Conservation (phyloP, 2,797 vertebrate genomes). For the Kryptopterus vitreolus region DNA sequence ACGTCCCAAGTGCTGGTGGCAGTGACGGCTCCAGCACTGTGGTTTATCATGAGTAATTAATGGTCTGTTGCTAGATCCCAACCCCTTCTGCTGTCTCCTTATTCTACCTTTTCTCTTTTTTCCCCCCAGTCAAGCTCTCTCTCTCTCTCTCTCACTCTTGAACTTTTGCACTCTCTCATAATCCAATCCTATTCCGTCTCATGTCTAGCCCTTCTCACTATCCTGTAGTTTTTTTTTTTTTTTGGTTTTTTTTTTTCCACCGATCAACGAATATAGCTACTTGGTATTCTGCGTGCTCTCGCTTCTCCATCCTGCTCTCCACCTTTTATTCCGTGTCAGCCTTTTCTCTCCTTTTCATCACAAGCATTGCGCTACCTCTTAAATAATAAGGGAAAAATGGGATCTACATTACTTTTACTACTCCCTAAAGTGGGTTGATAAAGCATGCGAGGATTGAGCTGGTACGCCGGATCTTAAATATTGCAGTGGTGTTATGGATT, state of each 20-base stretch:
- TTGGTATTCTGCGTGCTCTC: slow-evolving; percentile 41
- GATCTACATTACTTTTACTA: slow-evolving; percentile 16
- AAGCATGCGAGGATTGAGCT: neutral
- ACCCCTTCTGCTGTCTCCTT: slow-evolving; percentile 25
- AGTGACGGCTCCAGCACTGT: slow-evolving; percentile 65
- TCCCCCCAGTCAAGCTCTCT: slow-evolving; percentile 54
- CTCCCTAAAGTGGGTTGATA: slow-evolving; percentile 10
- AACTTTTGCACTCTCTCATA: slow-evolving; percentile 36
- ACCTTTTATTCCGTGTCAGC: slow-evolving; percentile 8
- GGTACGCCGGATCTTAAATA: slow-evolving; percentile 9
- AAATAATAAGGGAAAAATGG: slow-evolving; percentile 7
- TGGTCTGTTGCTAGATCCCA: slow-evolving; percentile 66
- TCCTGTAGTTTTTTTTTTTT: slow-evolving; percentile 9
- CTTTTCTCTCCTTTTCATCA: slow-evolving; percentile 21
- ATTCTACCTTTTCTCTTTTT: slow-evolving; percentile 54
- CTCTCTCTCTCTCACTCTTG: slow-evolving; percentile 12
- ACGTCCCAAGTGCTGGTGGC: slow-evolving; percentile 61
- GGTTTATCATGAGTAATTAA: slow-evolving; percentile 77
- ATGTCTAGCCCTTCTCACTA: slow-evolving; percentile 19
- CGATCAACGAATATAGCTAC: slow-evolving; percentile 5
- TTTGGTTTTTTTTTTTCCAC: neutral
- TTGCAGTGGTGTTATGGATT: neutral
- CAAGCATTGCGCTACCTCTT: neutral
- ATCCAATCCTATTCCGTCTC: slow-evolving; percentile 36
- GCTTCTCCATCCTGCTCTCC: neutral